Conservation (phyloP, 1,140 invertebrate species). For the Penaeus chinensis region DNA sequence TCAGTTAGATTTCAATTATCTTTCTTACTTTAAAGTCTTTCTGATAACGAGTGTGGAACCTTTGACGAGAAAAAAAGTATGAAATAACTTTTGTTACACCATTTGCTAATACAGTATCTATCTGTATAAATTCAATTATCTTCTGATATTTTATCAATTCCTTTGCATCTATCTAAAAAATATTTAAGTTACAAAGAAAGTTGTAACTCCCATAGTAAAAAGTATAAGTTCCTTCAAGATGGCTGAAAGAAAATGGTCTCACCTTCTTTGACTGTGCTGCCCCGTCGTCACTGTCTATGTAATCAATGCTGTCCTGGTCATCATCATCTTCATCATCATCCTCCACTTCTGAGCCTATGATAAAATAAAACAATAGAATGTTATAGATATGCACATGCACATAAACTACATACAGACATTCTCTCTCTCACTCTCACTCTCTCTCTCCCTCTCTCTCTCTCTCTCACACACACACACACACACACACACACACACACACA, state of each 20-base stretch:
- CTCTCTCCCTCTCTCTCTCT: slow-evolving; percentile 4
- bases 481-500: no score
- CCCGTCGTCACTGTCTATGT: slow-evolving; percentile 64
- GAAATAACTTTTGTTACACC: no score
- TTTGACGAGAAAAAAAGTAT: neutral
- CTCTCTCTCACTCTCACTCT: slow-evolving; percentile 14
- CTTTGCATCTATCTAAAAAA: no score
- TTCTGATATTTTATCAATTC: no score
- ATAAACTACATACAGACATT: neutral
- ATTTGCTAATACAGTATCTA: no score
- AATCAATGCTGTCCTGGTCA: slow-evolving; percentile 65
- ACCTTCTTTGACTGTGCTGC: slow-evolving; percentile 61
- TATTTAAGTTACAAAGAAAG: no score
- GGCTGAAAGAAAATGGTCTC: neutral
- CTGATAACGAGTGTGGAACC: neutral
- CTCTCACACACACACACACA: neutral
- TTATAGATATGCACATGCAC: neutral
- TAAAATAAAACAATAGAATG: neutral
- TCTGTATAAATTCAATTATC: no score
- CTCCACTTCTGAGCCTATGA: slow-evolving; percentile 63
- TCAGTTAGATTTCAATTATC: no score
- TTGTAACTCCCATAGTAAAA: no score
- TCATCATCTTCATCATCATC: slow-evolving; percentile 65
- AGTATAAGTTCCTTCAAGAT: no score
- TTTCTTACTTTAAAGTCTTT: no score